phyloP scores from a whole-genome alignment of 2,797 vertebrate genomes.

The Spinus olivaceus region DNA sequence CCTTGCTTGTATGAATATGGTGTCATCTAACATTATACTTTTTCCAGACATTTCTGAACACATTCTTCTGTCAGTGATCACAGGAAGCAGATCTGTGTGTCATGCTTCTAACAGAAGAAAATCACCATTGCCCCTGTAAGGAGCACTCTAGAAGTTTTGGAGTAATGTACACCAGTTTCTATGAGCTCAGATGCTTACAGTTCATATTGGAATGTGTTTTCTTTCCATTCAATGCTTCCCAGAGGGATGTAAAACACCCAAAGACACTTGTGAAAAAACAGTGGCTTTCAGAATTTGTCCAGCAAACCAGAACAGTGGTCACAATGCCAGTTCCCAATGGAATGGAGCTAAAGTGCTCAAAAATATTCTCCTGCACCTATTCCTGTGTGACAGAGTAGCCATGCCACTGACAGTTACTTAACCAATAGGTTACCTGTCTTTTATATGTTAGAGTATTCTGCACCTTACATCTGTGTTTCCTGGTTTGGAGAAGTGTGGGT shows the following conservation, averaged over 20 bases:
- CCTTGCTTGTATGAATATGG: background rate
- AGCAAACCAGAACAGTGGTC: background rate
- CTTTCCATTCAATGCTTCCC: background rate
- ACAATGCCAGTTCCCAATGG: background rate
- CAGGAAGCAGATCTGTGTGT: background rate
- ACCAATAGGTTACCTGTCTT: background rate
- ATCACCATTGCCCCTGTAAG: background rate
- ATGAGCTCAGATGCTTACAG: background rate
- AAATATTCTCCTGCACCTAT: background rate
- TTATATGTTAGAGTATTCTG: background rate
- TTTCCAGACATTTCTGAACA: background rate
- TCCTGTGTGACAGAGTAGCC: rapidly evolving
- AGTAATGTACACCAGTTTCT: background rate
- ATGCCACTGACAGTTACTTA: background rate
- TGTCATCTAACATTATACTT: background rate
- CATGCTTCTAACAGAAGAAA: background rate
- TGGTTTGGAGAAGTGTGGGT: background rate
- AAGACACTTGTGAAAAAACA: background rate
- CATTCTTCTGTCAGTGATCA: background rate
- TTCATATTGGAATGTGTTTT: background rate
- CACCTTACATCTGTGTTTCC: background rate
- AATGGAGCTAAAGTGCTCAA: background rate
- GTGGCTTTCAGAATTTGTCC: background rate
- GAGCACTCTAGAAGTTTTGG: background rate
- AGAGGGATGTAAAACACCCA: background rate